A percentile compares a stretch with the other conserved stretches of the same genome.
These are phyloP conservation scores for Diabrotica balteata DNA, from an alignment of 2,888 invertebrate genomes.

Conservation along the genomic window DNA sequence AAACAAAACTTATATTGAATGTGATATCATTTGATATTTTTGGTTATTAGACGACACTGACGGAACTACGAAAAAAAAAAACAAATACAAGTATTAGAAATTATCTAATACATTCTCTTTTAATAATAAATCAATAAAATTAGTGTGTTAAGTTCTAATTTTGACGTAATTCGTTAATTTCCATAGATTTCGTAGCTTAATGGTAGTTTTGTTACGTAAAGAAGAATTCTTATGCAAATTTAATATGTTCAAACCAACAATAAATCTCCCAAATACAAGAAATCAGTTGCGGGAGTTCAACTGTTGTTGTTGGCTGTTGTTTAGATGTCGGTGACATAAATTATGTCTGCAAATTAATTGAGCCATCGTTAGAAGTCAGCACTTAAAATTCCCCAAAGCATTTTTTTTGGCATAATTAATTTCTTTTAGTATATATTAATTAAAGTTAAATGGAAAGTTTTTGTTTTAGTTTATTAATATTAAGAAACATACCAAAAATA, in stretches of 20 bases:
- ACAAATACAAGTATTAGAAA: conserved; percentile 1
- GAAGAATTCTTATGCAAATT: conserved; percentile 21
- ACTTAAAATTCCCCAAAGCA: neutral
- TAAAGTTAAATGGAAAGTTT: too few species aligned
- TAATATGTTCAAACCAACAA: conserved; percentile 6
- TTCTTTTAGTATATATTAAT: too few species aligned
- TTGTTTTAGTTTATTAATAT: too few species aligned
- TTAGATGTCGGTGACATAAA: neutral
- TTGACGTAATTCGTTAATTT: conserved; percentile 14
- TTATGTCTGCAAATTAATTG: neutral
- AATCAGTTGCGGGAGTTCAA: conserved; percentile 6
- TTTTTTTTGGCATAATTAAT: too few species aligned
- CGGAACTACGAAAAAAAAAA: neutral
- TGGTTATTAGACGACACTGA: neutral
- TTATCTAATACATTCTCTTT: neutral
- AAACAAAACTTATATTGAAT: neutral
- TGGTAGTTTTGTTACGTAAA: conserved; percentile 15
- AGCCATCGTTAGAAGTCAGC: neutral
- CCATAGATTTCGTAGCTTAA: neutral
- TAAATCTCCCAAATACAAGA: conserved; percentile 11
- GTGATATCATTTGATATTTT: neutral
- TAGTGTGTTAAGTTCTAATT: conserved; percentile 6
- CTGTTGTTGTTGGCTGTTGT: neutral
- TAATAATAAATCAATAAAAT: neutral
- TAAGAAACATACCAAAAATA: too few species aligned